These are phyloP conservation scores for Molorchus minor DNA, from an alignment of 2,888 invertebrate species.

Conservation along the genomic window DNA sequence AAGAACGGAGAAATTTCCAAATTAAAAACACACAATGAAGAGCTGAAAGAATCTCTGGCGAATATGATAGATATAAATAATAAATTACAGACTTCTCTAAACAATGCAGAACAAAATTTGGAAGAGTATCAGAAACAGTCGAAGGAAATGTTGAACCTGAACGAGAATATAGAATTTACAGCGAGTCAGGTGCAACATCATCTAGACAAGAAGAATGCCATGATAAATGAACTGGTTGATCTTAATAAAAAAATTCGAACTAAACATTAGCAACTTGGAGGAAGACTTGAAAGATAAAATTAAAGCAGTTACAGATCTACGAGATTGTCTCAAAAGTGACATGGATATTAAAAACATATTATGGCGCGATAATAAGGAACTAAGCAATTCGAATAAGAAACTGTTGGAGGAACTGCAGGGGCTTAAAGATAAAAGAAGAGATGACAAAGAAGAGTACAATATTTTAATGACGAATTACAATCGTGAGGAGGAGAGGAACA, in stretches of 20 bases:
- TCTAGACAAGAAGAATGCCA: conserved; percentile 29
- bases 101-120: conserved; percentile 6
- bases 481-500: conserved; percentile 28
- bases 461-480: conserved; percentile 24
- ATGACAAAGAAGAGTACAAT: conserved; percentile 23
- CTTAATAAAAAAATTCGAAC: conserved; percentile 31
- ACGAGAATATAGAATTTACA: conserved; percentile 30
- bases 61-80: conserved; percentile 20
- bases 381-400: conserved; percentile 12
- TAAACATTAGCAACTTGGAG: conserved; percentile 24
- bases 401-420: neutral
- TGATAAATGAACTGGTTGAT: conserved; percentile 32
- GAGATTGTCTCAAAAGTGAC: conserved; percentile 28
- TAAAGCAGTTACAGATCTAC: conserved; percentile 29
- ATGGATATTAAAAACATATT: conserved; percentile 28
- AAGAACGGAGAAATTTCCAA: conserved; percentile 21
- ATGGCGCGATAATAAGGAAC: conserved; percentile 28
- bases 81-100: conserved; percentile 21
- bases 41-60: conserved; percentile 11
- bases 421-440: conserved; percentile 5
- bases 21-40: conserved; percentile 7
- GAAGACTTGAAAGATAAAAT: conserved; percentile 33
- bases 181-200: conserved; percentile 31
- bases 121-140: conserved; percentile 24
- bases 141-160: conserved; percentile 3